phyloP scores from a whole-genome alignment of 2,888 invertebrate genomes.

The Polia nebulosa region DNA sequence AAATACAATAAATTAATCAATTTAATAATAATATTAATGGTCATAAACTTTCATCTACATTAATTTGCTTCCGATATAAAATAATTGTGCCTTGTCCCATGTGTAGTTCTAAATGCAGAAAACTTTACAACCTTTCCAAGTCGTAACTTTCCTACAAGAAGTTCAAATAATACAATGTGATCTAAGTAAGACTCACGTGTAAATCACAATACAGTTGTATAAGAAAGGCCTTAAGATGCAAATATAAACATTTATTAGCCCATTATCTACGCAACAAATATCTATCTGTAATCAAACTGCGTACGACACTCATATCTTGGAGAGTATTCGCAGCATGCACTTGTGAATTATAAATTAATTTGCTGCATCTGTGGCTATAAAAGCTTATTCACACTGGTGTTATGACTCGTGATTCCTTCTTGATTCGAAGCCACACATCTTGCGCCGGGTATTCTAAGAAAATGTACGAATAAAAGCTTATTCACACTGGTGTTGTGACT shows the following conservation, averaged over 20 bases:
- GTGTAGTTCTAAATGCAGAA: not conserved
- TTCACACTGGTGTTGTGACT: too few relatives aligned
- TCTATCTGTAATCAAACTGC: slow-evolving; percentile 50
- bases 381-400: not conserved
- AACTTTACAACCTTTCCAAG: not conserved
- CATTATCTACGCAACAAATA: slow-evolving; percentile 44
- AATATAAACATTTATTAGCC: slow-evolving; percentile 43
- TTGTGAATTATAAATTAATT: slow-evolving; percentile 44
- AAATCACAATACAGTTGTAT: slow-evolving; percentile 42
- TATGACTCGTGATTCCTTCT: not conserved
- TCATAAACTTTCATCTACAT: too few relatives aligned
- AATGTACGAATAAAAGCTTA: not conserved
- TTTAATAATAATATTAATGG: too few relatives aligned
- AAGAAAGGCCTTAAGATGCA: slow-evolving; percentile 29
- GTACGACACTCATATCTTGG: slow-evolving; percentile 4
- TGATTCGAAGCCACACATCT: not conserved
- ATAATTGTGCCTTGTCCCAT: not conserved
- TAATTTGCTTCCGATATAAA: too few relatives aligned
- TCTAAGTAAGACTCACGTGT: slow-evolving; percentile 39
- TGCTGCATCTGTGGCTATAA: slow-evolving; percentile 24
- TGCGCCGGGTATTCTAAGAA: too few relatives aligned
- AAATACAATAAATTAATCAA: too few relatives aligned
- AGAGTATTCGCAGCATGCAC: slow-evolving; percentile 23
- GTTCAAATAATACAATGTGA: slow-evolving; percentile 44
- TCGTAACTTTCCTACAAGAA: slow-evolving; percentile 41